Conservation (phyloP, 2,888 invertebrate genomes). For the Acanthoscelides obtectus region DNA sequence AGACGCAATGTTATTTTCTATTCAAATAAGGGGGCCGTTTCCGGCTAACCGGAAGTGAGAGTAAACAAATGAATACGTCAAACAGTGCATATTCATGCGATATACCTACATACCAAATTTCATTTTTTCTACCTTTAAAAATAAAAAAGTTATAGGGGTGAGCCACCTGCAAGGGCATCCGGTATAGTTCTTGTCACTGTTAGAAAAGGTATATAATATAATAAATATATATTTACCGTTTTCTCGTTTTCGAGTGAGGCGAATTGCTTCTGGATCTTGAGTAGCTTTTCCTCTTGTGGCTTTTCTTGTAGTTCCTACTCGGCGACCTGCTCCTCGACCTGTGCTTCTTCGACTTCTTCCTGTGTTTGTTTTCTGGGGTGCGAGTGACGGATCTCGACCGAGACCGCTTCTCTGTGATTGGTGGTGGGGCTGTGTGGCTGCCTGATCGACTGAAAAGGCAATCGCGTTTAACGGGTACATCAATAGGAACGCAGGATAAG, state of each 20-base stretch:
- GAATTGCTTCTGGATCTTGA: slow-evolving; percentile 45
- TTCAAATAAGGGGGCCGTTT: no score
- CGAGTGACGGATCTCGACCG: slow-evolving; percentile 40
- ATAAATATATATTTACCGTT: slow-evolving; percentile 24
- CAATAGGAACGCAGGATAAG: no score
- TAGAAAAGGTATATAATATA: neutral
- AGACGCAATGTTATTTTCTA: no score
- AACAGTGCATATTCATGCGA: no score
- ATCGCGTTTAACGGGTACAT: no score
- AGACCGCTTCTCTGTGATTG: slow-evolving; percentile 39
- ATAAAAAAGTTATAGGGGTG: no score
- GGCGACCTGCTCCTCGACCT: slow-evolving; percentile 39
- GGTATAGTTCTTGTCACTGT: neutral
- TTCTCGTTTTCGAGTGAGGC: slow-evolving; percentile 39
- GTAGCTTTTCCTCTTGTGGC: slow-evolving; percentile 43
- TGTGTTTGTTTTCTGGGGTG: slow-evolving; percentile 40
- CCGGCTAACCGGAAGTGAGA: no score
- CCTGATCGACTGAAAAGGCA: slow-evolving; percentile 41
- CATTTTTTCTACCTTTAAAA: no score
- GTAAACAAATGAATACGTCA: no score
- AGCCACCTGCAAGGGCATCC: no score
- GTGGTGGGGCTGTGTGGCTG: slow-evolving; percentile 43
- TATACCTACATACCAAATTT: no score
- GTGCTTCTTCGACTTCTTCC: slow-evolving; percentile 42
- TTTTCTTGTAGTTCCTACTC: slow-evolving; percentile 40